These are phyloP conservation scores for Melikaiella ostensackeni DNA, from an alignment of 2,888 invertebrate species.

Conservation along the genomic window DNA sequence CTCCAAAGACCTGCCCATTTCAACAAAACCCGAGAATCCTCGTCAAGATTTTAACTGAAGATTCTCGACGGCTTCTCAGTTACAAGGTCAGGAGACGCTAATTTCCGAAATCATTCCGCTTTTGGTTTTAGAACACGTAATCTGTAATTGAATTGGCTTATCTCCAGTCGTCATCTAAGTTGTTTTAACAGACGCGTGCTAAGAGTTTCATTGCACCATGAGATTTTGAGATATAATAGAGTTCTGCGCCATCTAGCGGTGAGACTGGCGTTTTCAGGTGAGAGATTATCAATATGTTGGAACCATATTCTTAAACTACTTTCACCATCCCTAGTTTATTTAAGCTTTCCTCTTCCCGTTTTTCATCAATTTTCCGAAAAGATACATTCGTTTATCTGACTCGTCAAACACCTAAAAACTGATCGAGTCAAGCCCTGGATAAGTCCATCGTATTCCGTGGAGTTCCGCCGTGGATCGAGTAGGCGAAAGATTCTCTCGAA, in stretches of 20 bases:
- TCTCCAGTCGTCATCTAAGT: background rate
- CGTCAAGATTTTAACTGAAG: background rate
- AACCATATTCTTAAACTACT: background rate
- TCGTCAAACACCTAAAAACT: background rate
- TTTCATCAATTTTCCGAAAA: background rate
- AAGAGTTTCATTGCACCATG: background rate
- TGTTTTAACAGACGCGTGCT: constrained; percentile 5
- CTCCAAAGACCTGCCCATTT: constrained; percentile 41
- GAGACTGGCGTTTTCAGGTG: background rate
- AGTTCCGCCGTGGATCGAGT: background rate
- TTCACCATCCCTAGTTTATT: no score
- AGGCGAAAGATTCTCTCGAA: constrained; percentile 43
- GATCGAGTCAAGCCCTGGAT: background rate
- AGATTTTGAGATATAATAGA: background rate
- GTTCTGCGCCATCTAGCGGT: background rate
- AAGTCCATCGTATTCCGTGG: constrained; percentile 6
- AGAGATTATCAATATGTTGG: no score
- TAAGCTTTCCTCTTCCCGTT: no score
- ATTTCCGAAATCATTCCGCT: constrained; percentile 13
- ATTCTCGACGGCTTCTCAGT: background rate
- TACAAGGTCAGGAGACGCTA: background rate
- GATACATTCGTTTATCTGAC: background rate
- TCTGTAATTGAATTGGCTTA: background rate
- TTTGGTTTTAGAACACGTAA: background rate
- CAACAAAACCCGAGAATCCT: background rate